Evolutionary conservation across 2,113 vertebrate species (phyloP).

Genomic region (Ranitomeya variabilis): DNA sequence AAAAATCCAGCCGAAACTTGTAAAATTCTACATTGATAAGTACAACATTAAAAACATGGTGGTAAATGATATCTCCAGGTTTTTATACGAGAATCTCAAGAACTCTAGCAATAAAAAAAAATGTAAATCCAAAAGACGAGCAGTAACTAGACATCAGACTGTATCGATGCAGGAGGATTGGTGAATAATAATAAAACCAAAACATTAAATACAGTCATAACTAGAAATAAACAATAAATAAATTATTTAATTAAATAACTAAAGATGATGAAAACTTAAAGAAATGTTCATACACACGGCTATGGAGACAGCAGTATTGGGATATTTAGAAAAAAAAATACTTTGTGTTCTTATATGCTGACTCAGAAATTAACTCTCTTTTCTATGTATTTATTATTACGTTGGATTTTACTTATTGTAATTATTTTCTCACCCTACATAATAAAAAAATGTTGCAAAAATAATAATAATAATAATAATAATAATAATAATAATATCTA

Average conservation of each 20-base stretch:
- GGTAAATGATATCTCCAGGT: not conserved
- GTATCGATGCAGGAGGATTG: not conserved
- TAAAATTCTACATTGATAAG: constrained; percentile 6
- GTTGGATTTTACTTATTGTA: not conserved
- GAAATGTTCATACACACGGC: not conserved
- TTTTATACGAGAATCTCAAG: not conserved
- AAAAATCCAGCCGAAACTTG: not conserved
- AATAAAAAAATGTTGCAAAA: not conserved
- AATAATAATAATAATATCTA: not conserved
- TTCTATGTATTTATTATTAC: not conserved
- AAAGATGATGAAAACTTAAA: not conserved
- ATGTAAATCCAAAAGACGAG: not conserved
- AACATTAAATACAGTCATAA: not conserved
- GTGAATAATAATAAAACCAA: not conserved
- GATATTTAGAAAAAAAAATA: not conserved
- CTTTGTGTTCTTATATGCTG: not conserved
- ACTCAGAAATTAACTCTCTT: not conserved
- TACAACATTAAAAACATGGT: not conserved
- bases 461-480: not conserved
- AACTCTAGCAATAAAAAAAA: not conserved
- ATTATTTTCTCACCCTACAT: not conserved
- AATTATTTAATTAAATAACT: too few relatives aligned
- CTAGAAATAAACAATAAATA: not conserved
- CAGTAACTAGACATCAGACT: not conserved
- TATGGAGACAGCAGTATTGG: not conserved